Conservation (phyloP, 2,888 invertebrate genomes). For the Leptothorax acervorum region DNA sequence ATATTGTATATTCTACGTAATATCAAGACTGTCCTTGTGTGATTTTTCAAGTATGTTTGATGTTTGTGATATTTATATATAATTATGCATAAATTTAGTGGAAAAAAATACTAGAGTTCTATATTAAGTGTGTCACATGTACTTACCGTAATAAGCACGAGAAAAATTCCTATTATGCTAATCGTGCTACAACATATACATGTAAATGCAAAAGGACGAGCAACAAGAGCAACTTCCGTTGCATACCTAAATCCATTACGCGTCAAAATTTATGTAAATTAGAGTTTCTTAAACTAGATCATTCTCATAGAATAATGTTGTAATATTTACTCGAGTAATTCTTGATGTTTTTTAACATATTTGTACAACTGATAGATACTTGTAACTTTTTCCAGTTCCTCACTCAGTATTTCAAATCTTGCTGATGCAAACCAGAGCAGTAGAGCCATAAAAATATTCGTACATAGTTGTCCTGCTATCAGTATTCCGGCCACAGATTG, state of each 20-base stretch:
- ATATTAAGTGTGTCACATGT: neutral
- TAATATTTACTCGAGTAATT: neutral
- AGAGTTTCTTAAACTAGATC: neutral
- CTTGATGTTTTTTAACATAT: slow-evolving; percentile 24
- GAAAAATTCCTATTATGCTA: neutral
- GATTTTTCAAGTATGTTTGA: neutral
- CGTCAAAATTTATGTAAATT: neutral
- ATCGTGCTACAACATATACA: neutral
- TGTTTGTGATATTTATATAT: neutral
- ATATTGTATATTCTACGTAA: neutral
- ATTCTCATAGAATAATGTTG: neutral
- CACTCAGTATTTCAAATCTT: slow-evolving; percentile 71
- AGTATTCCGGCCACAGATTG: slow-evolving; percentile 58
- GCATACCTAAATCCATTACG: neutral
- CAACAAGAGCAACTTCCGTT: neutral
- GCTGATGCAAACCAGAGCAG: slow-evolving; percentile 75
- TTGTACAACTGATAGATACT: neutral
- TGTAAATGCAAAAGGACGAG: slow-evolving; percentile 3
- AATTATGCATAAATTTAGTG: neutral
- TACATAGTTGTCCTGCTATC: slow-evolving; percentile 64
- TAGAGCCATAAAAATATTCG: slow-evolving; percentile 74
- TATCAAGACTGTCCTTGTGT: neutral
- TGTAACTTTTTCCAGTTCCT: slow-evolving; percentile 54
- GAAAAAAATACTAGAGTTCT: neutral
- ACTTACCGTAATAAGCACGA: slow-evolving; percentile 28